Conservation (phyloP, 2,113 vertebrate genomes). For the Ailuropoda melanoleuca region DNA sequence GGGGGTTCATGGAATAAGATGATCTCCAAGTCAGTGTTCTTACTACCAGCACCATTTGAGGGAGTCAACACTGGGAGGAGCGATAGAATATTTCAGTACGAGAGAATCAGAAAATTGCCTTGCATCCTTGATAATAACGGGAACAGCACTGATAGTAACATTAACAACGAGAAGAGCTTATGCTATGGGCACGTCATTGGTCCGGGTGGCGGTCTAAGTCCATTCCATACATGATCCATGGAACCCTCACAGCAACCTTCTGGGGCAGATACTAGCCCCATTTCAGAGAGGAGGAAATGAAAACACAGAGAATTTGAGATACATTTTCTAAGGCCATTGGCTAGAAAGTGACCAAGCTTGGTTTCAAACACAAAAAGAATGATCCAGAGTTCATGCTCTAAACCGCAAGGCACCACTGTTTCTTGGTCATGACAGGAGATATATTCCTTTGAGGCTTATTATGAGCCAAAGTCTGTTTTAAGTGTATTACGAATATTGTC, state of each 20-base stretch:
- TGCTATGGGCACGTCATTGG: accelerated
- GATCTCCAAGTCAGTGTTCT: not conserved
- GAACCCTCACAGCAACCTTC: not conserved
- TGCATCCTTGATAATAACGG: not conserved
- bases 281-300: not conserved
- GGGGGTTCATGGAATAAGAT: not conserved
- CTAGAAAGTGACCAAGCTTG: not conserved
- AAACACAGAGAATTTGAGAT: not conserved
- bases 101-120: not conserved
- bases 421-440: not conserved
- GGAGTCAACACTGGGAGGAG: not conserved
- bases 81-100: not conserved
- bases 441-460: not conserved
- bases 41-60: not conserved
- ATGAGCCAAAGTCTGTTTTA: not conserved
- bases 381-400: not conserved
- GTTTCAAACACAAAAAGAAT: not conserved
- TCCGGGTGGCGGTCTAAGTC: not conserved
- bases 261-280: accelerated
- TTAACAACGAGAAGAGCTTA: not conserved
- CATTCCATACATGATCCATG: not conserved
- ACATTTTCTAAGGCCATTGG: not conserved
- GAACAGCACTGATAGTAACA: not conserved
- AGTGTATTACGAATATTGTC: not conserved
- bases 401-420: not conserved